Evolutionary conservation across 2,113 vertebrate genomes (phyloP).

Genomic region (Hypomesus transpacificus): DNA sequence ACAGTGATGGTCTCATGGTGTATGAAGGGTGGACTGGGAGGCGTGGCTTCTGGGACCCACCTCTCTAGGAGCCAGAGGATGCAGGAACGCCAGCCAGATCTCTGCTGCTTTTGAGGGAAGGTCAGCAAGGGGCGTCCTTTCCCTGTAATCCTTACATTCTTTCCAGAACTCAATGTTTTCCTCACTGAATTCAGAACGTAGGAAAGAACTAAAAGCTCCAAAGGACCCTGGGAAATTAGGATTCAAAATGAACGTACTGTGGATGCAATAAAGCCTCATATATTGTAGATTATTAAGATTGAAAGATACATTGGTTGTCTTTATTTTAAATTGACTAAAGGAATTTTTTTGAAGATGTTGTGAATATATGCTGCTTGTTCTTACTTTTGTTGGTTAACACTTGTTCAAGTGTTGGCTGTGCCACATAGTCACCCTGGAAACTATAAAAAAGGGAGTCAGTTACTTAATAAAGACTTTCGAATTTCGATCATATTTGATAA

Average conservation of each 20-base stretch:
- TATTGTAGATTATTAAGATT: neutral
- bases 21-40: neutral
- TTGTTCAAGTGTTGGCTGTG: constrained; percentile 41
- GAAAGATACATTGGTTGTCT: too few relatives aligned
- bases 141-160: constrained; percentile 63
- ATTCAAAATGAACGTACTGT: neutral
- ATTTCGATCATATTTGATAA: neutral
- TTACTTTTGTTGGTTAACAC: constrained; percentile 62
- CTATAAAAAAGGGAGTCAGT: constrained; percentile 24
- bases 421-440: neutral
- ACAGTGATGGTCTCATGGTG: neutral
- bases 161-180: constrained; percentile 74
- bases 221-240: constrained; percentile 44
- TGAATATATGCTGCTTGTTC: neutral
- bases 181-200: constrained; percentile 70
- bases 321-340: too few relatives aligned
- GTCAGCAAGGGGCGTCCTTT: constrained; percentile 33
- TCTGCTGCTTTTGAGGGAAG: constrained; percentile 50
- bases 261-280: neutral
- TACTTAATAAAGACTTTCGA: neutral
- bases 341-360: too few relatives aligned
- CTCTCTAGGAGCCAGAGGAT: constrained; percentile 60
- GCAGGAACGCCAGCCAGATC: constrained; percentile 68
- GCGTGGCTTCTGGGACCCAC: constrained; percentile 42
- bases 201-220: constrained; percentile 60